Conservation (phyloP, 2,113 vertebrate species). For the Taurulus bubalis region DNA sequence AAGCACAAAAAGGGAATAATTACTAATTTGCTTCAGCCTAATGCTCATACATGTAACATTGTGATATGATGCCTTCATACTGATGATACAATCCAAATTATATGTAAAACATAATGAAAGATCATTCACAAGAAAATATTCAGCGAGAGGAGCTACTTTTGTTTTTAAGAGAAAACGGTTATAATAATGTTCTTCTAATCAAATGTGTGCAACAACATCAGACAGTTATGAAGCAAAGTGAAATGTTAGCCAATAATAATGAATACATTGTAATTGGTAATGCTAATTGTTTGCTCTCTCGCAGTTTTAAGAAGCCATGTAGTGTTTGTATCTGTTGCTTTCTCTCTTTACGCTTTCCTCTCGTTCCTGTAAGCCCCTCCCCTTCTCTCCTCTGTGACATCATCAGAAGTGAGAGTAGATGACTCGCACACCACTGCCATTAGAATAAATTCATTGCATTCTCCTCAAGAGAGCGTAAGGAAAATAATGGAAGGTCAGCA, state of each 20-base stretch:
- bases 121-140: background rate
- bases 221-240: background rate
- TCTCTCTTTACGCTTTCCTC: slow-evolving; percentile 21
- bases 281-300: background rate
- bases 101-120: background rate
- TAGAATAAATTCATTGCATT: background rate
- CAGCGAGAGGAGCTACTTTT: background rate
- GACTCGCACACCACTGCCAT: background rate
- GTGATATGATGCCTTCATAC: background rate
- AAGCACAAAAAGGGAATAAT: background rate
- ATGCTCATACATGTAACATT: background rate
- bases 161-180: background rate
- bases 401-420: background rate
- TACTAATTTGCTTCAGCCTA: background rate
- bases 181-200: background rate
- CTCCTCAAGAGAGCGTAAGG: background rate
- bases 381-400: background rate
- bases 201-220: background rate
- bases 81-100: background rate
- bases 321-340: background rate
- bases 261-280: background rate
- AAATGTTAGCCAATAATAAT: background rate
- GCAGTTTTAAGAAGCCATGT: background rate
- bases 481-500: slow-evolving; percentile 5
- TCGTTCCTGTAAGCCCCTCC: background rate